A percentile compares a stretch with the other conserved stretches of the same genome.
Evolutionary conservation across 1,140 invertebrate species (phyloP).

Genomic region (Babylonia areolata): DNA sequence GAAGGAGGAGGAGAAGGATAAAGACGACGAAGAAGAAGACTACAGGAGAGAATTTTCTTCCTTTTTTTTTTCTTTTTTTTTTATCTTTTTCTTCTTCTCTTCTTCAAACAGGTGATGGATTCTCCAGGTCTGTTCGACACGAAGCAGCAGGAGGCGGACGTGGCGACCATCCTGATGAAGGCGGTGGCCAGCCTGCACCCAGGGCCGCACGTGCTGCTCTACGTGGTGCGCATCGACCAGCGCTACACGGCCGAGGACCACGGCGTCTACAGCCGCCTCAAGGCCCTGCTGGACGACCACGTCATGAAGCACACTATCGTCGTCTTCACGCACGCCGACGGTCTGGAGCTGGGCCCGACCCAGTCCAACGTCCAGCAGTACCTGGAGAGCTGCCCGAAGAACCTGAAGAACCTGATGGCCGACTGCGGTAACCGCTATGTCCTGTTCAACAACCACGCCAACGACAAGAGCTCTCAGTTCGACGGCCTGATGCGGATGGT

Average conservation of each 20-base stretch:
- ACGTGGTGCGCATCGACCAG: slow-evolving; percentile 6
- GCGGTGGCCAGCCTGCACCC: slow-evolving; percentile 23
- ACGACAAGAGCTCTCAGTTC: slow-evolving; percentile 22
- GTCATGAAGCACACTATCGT: slow-evolving; percentile 21
- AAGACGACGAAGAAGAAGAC: too few relatives aligned
- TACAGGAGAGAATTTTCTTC: too few relatives aligned
- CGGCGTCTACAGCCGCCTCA: neutral
- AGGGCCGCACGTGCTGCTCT: slow-evolving; percentile 36
- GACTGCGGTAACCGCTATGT: slow-evolving; percentile 19
- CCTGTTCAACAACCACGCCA: slow-evolving; percentile 19
- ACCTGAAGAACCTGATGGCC: neutral
- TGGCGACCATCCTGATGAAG: neutral
- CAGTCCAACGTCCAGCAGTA: slow-evolving; percentile 17
- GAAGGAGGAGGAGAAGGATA: too few relatives aligned
- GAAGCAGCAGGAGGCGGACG: neutral
- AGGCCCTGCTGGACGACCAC: slow-evolving; percentile 21
- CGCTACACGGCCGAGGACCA: slow-evolving; percentile 39
- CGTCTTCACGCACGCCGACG: slow-evolving; percentile 28
- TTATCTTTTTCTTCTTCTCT: too few relatives aligned
- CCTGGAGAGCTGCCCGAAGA: neutral
- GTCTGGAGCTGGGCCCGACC: neutral
- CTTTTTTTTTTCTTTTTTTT: too few relatives aligned
- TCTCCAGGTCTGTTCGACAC: slow-evolving; percentile 34
- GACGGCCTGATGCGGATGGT: neutral
- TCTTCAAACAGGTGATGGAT: slow-evolving; percentile 29